phyloP scores from a whole-genome alignment of 2,797 vertebrate species.

The Perodicticus potto region DNA sequence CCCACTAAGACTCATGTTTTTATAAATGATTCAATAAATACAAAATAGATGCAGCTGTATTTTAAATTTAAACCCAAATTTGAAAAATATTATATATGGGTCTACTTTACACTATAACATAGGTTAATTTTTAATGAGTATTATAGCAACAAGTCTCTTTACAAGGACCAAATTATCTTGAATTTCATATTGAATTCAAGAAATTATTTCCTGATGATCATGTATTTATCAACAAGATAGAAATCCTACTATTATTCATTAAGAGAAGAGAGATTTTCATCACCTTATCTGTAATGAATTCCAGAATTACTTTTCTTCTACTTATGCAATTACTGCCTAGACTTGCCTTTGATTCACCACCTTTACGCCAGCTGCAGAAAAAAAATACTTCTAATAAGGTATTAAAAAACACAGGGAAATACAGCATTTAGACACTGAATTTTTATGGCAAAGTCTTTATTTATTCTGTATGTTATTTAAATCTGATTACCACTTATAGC shows the following conservation, averaged over 20 bases:
- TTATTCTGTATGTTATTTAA: slow-evolving; percentile 56
- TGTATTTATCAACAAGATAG: slow-evolving; percentile 35
- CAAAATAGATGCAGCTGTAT: slow-evolving; percentile 53
- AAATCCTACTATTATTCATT: slow-evolving; percentile 50
- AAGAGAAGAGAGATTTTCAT: slow-evolving; percentile 54
- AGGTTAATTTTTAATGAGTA: slow-evolving; percentile 49
- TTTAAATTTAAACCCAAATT: slow-evolving; percentile 57
- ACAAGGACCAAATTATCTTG: slow-evolving; percentile 33
- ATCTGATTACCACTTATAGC: slow-evolving; percentile 45
- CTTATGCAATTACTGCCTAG: slow-evolving; percentile 71
- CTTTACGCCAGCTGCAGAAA: slow-evolving; percentile 54
- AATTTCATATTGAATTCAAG: slow-evolving; percentile 61
- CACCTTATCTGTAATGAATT: slow-evolving; percentile 63
- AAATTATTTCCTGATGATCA: slow-evolving; percentile 60
- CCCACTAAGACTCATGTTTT: slow-evolving; percentile 42
- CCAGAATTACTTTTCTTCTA: slow-evolving; percentile 71
- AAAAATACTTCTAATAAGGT: slow-evolving; percentile 50
- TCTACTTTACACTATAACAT: not conserved
- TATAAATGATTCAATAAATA: slow-evolving; percentile 55
- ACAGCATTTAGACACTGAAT: slow-evolving; percentile 18
- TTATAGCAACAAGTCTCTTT: slow-evolving; percentile 65
- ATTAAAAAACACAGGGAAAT: not conserved
- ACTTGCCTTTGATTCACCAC: slow-evolving; percentile 72
- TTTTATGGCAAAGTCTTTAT: slow-evolving; percentile 26
- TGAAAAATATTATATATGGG: slow-evolving; percentile 37